These are phyloP conservation scores for Erythrolamprus reginae DNA, from an alignment of 2,113 vertebrate species.

Conservation along the genomic window DNA sequence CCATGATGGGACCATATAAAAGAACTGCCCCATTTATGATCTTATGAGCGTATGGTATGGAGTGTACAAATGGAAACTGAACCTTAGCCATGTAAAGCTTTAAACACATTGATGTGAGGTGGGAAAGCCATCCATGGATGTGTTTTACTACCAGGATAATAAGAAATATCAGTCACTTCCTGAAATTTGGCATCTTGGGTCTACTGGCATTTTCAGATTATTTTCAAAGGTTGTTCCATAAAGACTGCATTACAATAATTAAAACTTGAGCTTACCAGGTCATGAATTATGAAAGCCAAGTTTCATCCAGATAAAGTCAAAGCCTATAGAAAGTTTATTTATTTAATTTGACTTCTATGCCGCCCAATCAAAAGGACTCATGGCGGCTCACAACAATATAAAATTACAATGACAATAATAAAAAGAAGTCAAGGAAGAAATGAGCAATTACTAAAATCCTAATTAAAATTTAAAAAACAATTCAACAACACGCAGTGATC, in stretches of 20 bases:
- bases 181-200: not conserved
- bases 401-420: too few species aligned
- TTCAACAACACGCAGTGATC: too few species aligned
- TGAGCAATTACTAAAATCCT: too few species aligned
- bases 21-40: not conserved
- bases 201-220: not conserved
- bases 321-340: not conserved
- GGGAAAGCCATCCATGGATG: not conserved
- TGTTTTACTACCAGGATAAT: not conserved
- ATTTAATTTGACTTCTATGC: too few species aligned
- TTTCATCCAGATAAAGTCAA: not conserved
- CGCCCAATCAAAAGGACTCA: too few species aligned
- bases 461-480: too few species aligned
- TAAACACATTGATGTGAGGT: not conserved
- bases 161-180: not conserved
- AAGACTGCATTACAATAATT: not conserved
- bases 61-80: not conserved
- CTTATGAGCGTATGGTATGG: not conserved
- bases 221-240: not conserved
- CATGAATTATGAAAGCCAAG: not conserved
- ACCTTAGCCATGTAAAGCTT: not conserved
- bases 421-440: too few species aligned
- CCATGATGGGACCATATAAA: not conserved
- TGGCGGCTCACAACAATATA: too few species aligned
- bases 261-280: not conserved